Conservation (phyloP, 2,888 invertebrate species). For the Phalera bucephala region DNA sequence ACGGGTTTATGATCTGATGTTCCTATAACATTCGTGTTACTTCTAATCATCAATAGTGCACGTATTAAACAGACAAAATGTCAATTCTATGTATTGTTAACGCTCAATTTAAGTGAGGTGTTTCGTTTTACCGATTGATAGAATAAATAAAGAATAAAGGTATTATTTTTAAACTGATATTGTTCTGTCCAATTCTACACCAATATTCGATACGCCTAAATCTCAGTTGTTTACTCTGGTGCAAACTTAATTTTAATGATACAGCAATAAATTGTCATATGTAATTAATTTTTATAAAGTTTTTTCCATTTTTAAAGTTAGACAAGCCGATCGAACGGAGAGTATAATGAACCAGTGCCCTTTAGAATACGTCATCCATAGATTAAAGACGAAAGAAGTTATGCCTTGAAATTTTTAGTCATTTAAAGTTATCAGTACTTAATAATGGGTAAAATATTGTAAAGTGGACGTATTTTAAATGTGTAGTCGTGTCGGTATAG, state of each 20-base stretch:
- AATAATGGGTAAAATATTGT: slow-evolving; percentile 59
- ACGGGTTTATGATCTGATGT: slow-evolving; percentile 82
- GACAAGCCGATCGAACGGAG: slow-evolving; percentile 68
- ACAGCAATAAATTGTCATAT: slow-evolving; percentile 71
- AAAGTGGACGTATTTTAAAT: slow-evolving; percentile 60
- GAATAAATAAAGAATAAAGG: slow-evolving; percentile 49
- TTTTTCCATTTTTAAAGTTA: slow-evolving; percentile 70
- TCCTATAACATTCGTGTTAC: slow-evolving; percentile 73
- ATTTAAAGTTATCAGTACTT: slow-evolving; percentile 79
- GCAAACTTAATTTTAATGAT: slow-evolving; percentile 67
- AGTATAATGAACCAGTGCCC: slow-evolving; percentile 80
- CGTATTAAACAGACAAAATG: slow-evolving; percentile 59
- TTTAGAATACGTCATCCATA: slow-evolving; percentile 80
- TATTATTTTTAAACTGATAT: slow-evolving; percentile 66
- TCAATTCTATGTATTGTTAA: slow-evolving; percentile 76
- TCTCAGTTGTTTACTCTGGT: slow-evolving; percentile 63
- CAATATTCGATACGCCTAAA: slow-evolving; percentile 61
- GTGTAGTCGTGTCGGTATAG: slow-evolving; percentile 61
- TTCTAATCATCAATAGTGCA: slow-evolving; percentile 61
- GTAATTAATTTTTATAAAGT: slow-evolving; percentile 68
- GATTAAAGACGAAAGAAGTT: slow-evolving; percentile 75
- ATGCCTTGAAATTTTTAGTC: slow-evolving; percentile 81
- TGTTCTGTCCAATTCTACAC: slow-evolving; percentile 71
- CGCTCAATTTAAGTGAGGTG: slow-evolving; percentile 77
- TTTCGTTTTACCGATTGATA: slow-evolving; percentile 68